Base-by-base conservation (phyloP, 2,113 vertebrate genomes). In the Percopsis transmontana region DNA sequence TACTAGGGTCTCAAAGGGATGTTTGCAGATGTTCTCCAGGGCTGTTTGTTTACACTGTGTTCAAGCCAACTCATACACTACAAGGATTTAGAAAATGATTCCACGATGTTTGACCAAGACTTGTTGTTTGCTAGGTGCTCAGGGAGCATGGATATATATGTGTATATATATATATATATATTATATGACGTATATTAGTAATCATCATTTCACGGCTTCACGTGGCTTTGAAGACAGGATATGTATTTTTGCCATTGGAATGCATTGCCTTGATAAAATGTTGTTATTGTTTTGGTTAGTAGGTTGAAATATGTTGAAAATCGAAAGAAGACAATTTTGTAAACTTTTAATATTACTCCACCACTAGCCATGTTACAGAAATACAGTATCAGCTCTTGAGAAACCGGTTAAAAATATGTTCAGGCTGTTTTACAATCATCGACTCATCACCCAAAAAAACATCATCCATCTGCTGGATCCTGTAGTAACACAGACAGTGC, bases 391-490 rank as follows among this genome's bases (percentile, higher is more conserved):
- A 48, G 9, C 63, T 68, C 33, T 70, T 70, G 56, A 53, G 56
- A 63, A 77, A 75, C 58, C 59, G 64, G 20, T 20, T 51, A 56
- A 40, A 66, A 45, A 61, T 61, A 56, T 33, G 51, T 63, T 55
- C 27, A 14, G 41, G 15, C 44, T 50, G 20, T 67, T 62, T 78
- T 70, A 53, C 44, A 70, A 72, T 71, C 72, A 76, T 54, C 81
- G 85, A 73, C 68, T 77, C 58, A 21, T 56, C 14, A 47, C 55
- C 57, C 44, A 33, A 41, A 33, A 57, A 62, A 39, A 81, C 68
- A 65, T 39, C 70, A 68, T 65, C 82, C 82, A 86, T 88, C 84
- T 89, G 81, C 80, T 83, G 20, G 33, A 70, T 66, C 65, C 47
- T 53, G 54, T 58, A 74, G 58, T 63, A 76, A 78, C 61, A 70